Evolutionary conservation across 1,140 invertebrate species (phyloP).

Genomic region (Trichonephila inaurata): DNA sequence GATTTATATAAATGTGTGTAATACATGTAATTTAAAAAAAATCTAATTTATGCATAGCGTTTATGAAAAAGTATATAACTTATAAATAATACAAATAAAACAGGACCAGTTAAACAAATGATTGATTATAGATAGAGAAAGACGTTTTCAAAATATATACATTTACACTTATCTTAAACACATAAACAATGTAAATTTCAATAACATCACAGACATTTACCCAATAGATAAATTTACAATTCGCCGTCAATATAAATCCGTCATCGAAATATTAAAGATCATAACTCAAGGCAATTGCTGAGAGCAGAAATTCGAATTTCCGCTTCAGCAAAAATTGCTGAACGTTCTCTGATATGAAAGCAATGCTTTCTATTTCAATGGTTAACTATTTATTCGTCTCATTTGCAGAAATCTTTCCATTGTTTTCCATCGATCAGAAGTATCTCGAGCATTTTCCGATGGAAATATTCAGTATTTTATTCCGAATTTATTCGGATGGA

Average conservation of each 20-base stretch:
- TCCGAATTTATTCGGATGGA: not conserved
- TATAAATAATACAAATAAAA: no score
- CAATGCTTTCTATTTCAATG: not conserved
- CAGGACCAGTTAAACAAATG: no score
- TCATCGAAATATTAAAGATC: no score
- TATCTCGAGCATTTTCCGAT: not conserved
- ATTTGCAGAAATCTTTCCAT: slow-evolving; percentile 19
- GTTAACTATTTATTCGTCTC: not conserved
- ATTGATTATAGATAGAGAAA: no score
- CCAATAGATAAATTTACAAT: not conserved
- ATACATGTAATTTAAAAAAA: no score
- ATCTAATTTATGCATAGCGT: no score
- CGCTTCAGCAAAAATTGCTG: not conserved
- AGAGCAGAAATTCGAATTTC: not conserved
- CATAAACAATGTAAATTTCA: not conserved
- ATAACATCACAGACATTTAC: not conserved
- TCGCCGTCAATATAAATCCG: not conserved
- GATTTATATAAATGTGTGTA: no score
- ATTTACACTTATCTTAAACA: no score
- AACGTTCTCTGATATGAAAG: not conserved
- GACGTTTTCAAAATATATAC: no score
- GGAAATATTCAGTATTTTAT: not conserved
- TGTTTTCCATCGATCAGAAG: not conserved
- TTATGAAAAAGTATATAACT: no score
- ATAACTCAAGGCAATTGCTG: not conserved